Evolutionary conservation across 2,113 vertebrate species (phyloP), one percentile per base, ranked within the genome.

Genomic region (Oncorhynchus nerka): DNA sequence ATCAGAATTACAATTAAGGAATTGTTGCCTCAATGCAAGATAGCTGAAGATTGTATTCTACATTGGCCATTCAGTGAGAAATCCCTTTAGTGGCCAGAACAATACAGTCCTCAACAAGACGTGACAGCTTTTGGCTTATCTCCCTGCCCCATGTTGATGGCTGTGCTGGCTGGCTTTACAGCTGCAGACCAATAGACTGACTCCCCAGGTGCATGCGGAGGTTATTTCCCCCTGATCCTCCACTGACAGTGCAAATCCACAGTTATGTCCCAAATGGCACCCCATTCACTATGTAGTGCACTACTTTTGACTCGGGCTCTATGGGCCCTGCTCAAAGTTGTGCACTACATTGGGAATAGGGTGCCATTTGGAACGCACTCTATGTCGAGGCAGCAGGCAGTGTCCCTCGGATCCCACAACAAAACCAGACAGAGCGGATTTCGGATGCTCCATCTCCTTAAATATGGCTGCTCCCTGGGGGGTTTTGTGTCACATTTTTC

Each of bases 221-320:
- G 64, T 77, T 79, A 83, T 83, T 83, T 75, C 51, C 51, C 48
- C 70, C 69, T 81, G 79, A 85, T 83, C 83, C 75, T 76, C 71
- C 67, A 64, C 77, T 85, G 81, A 81, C 83, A 81, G 79, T 30
- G 62, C 70, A 83, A 79, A 87, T 80, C 80, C 80, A 68, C 22
- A 55, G 49, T 1, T 34, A 68, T 55, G 51, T 55, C 51, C 51
- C 51, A 55, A 55, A 55, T 19, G 12, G 3, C 16, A 55, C 15
- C 15, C 51, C 51, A 55, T 55, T 55, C 51, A 16, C 51, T 55
- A 55, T 5, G 1, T 55, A 55, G 51, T 55, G 16, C 12, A 55
- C 51, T 19, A 19, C 12, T 16, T 55, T 16, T 55, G 51, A 55
- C 51, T 19, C 1, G 1, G 3, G 51, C 51, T 15, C 51, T 55